phyloP scores from a whole-genome alignment of 2,888 invertebrate genomes.

The Eupithecia inturbata region DNA sequence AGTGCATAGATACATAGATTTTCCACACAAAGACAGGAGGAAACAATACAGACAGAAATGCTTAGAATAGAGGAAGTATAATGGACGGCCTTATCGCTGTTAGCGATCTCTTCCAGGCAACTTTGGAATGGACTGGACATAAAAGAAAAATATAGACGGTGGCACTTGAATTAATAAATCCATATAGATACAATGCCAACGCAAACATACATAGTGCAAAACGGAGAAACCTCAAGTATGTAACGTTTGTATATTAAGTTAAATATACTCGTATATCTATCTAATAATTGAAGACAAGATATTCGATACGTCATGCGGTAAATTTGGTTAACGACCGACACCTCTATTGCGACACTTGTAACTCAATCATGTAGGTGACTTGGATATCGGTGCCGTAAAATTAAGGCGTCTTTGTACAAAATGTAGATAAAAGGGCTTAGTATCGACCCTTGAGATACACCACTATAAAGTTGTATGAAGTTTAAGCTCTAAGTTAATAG shows the following conservation, averaged over 20 bases:
- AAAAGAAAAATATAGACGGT: too few relatives aligned
- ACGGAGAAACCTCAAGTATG: not conserved
- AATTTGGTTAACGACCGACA: not conserved
- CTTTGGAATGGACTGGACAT: too few relatives aligned
- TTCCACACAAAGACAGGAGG: too few relatives aligned
- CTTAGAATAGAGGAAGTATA: too few relatives aligned
- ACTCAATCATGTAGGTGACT: not conserved
- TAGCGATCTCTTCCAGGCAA: too few relatives aligned
- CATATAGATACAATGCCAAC: too few relatives aligned
- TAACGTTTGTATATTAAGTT: not conserved
- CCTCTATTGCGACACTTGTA: slow-evolving; percentile 3
- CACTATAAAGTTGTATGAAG: not conserved
- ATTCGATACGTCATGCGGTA: slow-evolving; percentile 1
- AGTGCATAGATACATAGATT: not conserved
- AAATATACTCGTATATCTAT: not conserved
- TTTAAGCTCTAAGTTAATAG: not conserved
- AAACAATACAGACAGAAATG: too few relatives aligned
- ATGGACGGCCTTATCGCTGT: too few relatives aligned
- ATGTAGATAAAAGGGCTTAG: not conserved
- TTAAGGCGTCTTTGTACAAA: not conserved
- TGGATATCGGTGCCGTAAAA: not conserved
- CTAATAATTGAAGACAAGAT: not conserved
- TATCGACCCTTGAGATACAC: not conserved
- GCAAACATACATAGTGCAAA: not conserved
- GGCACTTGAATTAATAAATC: not conserved